Evolutionary conservation across 1,140 invertebrate genomes (phyloP).

Genomic region (Drosophila erecta): DNA sequence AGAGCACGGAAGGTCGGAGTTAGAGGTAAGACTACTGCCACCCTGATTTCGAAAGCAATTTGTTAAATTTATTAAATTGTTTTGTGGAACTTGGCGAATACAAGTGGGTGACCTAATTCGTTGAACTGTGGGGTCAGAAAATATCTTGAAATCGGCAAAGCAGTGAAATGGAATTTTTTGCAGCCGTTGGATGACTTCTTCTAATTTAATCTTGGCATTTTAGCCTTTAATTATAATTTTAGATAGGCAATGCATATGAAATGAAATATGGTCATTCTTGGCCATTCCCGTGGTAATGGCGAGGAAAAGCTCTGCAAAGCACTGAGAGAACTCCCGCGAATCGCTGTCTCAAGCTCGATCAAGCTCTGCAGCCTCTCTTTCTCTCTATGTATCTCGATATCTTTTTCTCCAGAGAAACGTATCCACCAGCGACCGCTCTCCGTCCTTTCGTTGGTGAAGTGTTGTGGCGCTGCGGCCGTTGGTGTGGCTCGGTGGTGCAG

Average conservation of each 20-base stretch:
- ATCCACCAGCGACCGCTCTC: slow-evolving; percentile 26
- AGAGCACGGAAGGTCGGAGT: slow-evolving; percentile 2
- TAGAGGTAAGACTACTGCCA: slow-evolving; percentile 23
- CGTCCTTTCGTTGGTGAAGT: slow-evolving; percentile 80
- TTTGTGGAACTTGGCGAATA: slow-evolving; percentile 13
- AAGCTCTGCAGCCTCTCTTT: slow-evolving; percentile 26
- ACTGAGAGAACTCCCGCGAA: slow-evolving; percentile 50
- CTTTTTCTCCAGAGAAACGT: slow-evolving; percentile 24
- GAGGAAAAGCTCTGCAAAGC: slow-evolving; percentile 65
- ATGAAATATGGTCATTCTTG: slow-evolving; percentile 5
- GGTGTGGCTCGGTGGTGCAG: slow-evolving; percentile 13
- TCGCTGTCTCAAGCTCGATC: slow-evolving; percentile 25
- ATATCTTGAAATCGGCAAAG: slow-evolving; percentile 1
- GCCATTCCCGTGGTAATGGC: slow-evolving; percentile 18
- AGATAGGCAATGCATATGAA: too few relatives aligned
- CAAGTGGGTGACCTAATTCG: background rate
- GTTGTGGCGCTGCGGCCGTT: slow-evolving; percentile 29
- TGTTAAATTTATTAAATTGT: slow-evolving; percentile 57
- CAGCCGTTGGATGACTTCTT: too few relatives aligned
- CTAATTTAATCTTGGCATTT: too few relatives aligned
- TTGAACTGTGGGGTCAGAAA: background rate
- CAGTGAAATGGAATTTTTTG: background rate
- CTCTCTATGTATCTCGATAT: slow-evolving; percentile 5
- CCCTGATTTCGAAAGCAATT: slow-evolving; percentile 45
- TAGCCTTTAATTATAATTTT: background rate